Evolutionary conservation across 2,888 invertebrate genomes (phyloP).

Genomic region (Mythimna ferrago): DNA sequence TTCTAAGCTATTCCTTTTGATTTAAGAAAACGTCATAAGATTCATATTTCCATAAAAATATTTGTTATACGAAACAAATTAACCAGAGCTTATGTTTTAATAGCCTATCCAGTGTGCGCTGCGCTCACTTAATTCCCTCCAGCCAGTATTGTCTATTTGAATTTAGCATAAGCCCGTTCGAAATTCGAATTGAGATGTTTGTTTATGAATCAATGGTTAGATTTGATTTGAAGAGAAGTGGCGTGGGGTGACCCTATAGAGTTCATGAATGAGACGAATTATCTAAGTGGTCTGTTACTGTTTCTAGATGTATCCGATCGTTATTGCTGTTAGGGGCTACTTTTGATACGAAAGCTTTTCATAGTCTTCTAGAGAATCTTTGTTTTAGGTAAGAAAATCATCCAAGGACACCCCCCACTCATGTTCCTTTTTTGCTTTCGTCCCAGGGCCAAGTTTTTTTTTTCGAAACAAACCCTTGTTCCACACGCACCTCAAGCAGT

Average conservation of each 20-base stretch:
- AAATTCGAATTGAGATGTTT: slow-evolving; percentile 83
- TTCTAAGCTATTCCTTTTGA: no score
- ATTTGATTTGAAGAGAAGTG: slow-evolving; percentile 64
- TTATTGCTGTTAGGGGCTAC: not conserved
- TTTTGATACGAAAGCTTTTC: no score
- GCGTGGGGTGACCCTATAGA: slow-evolving; percentile 59
- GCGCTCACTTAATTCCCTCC: slow-evolving; percentile 63
- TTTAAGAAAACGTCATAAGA: no score
- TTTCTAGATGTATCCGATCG: not conserved
- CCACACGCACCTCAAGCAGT: no score
- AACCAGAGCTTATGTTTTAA: not conserved
- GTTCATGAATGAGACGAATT: not conserved
- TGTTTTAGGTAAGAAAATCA: no score
- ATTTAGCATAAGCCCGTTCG: slow-evolving; percentile 84
- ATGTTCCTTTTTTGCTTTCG: no score
- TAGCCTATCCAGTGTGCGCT: slow-evolving; percentile 33
- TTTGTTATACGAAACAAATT: not conserved
- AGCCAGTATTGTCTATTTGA: slow-evolving; percentile 80
- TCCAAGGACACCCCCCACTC: no score
- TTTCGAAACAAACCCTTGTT: no score
- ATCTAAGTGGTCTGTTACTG: slow-evolving; percentile 16
- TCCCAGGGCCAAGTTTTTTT: no score
- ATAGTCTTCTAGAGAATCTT: no score
- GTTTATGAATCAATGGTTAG: slow-evolving; percentile 75
- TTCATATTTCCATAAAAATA: no score